Base-by-base conservation (phyloP, 2,888 invertebrate species). In the Coelinius sp. region DNA sequence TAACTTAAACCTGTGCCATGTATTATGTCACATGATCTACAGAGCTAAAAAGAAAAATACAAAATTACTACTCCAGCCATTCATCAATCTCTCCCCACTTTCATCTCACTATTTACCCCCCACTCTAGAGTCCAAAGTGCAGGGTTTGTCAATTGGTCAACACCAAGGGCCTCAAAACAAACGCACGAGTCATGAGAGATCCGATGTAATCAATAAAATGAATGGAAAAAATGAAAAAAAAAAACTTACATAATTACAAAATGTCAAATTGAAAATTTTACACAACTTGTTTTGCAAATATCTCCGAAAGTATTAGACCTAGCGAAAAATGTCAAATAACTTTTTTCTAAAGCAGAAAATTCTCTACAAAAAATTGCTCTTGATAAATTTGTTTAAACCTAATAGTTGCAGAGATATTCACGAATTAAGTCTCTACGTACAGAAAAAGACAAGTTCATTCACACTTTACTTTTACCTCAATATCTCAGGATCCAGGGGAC, bases 11-110 rank as follows among this genome's bases (percentile, higher is more conserved):
- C 49, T 65, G 52, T 70, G 68, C 71, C 65, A 74, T 76, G 8
- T 31, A 31, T 59, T 75, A 73, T 75, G 77, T 77, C 79, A 78
- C 74, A 69, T 73, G 72, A 66, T 67, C 62, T 53, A 44, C 10
- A 12, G 65, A 52, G 41, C 56, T 5, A 38, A 27, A 56, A 41
- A 5, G 41, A n/a, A 49, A 49, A 46, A 17, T 46, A 3, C 3
- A 56, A 59, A 41, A 41, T n/a, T 41, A 41, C 41, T 41, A 35
- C 8, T 7, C n/a, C 41, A 41, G n/a, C n/a, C 4, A 41, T n/a
- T 41, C 41, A 41, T n/a, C 41, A n/a, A 41, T 12, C n/a, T 12
- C 12, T 3, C 59, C 27, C 59, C 59, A 10, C 20, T n/a, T 8
- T 59, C 17, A 20, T n/a, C 3, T 20, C 20, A 14, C 12, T 31